Conservation (phyloP, 2,888 invertebrate genomes). For the Scaptomyza flava region DNA sequence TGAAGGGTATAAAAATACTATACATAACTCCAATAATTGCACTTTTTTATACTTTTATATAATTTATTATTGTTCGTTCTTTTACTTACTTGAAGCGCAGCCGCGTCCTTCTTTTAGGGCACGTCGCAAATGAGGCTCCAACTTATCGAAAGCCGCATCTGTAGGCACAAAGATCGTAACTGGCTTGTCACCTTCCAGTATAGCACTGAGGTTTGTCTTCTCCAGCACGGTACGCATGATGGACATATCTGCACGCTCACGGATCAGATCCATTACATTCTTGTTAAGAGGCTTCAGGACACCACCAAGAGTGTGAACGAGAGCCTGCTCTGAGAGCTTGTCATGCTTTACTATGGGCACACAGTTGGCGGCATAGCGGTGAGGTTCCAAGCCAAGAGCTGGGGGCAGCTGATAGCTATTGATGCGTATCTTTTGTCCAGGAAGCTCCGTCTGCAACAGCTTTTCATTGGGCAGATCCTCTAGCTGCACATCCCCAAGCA, state of each 20-base stretch:
- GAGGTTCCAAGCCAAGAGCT: slow-evolving; percentile 73
- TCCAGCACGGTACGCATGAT: slow-evolving; percentile 86
- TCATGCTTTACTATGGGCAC: slow-evolving; percentile 87
- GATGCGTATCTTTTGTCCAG: slow-evolving; percentile 83
- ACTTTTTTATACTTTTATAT: too few relatives aligned
- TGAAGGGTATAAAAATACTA: too few relatives aligned
- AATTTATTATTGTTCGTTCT: too few relatives aligned
- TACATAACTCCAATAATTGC: too few relatives aligned
- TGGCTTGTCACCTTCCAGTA: slow-evolving; percentile 85
- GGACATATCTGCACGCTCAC: slow-evolving; percentile 86
- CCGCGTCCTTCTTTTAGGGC: slow-evolving; percentile 86
- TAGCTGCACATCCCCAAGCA: slow-evolving; percentile 86
- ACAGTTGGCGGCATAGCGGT: slow-evolving; percentile 88
- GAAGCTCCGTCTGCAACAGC: slow-evolving; percentile 82
- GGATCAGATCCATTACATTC: slow-evolving; percentile 86
- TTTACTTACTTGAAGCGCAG: slow-evolving; percentile 86
- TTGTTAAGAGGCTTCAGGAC: slow-evolving; percentile 86
- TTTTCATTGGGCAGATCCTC: slow-evolving; percentile 87
- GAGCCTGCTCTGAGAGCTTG: slow-evolving; percentile 88
- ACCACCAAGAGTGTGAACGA: slow-evolving; percentile 88
- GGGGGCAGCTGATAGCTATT: slow-evolving; percentile 81
- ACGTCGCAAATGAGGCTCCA: slow-evolving; percentile 85
- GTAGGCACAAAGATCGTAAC: slow-evolving; percentile 89
- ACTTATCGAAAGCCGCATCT: slow-evolving; percentile 88
- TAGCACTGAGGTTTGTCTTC: slow-evolving; percentile 86